Evolutionary conservation across 2,888 invertebrate genomes (phyloP).

Genomic region (Xestobium rufovillosum): DNA sequence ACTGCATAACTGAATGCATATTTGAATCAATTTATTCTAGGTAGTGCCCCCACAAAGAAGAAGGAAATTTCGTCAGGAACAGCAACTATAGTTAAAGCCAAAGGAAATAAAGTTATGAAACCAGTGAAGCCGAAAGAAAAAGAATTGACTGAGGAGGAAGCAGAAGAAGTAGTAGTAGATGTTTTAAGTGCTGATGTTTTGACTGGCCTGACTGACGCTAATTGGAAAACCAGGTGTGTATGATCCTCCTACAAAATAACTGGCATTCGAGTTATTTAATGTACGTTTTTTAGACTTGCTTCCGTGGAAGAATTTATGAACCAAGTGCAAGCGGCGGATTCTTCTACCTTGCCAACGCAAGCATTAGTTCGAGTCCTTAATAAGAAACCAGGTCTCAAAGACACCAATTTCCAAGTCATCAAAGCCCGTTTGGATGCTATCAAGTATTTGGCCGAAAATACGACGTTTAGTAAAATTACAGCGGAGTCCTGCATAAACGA

Average conservation of each 20-base stretch:
- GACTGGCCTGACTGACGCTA: constrained; percentile 61
- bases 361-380: constrained; percentile 64
- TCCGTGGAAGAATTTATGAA: constrained; percentile 66
- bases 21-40: no score
- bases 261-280: no score
- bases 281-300: constrained; percentile 47
- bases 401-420: constrained; percentile 87
- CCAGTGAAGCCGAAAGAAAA: constrained; percentile 49
- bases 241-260: no score
- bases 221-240: constrained; percentile 78
- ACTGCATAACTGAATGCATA: no score
- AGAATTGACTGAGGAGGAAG: constrained; percentile 69
- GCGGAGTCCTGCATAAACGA: constrained; percentile 72
- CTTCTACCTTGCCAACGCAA: constrained; percentile 63
- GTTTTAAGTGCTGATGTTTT: constrained; percentile 56
- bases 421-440: constrained; percentile 75
- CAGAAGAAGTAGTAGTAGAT: constrained; percentile 63
- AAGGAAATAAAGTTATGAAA: constrained; percentile 24
- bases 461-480: constrained; percentile 61
- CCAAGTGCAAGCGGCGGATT: constrained; percentile 54
- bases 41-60: constrained; percentile 1
- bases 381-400: constrained; percentile 81
- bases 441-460: constrained; percentile 69
- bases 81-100: constrained; percentile 31
- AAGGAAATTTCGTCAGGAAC: constrained; percentile 26